Conservation (phyloP, 2,797 vertebrate species). For the Heteromormyrus szaboi region DNA sequence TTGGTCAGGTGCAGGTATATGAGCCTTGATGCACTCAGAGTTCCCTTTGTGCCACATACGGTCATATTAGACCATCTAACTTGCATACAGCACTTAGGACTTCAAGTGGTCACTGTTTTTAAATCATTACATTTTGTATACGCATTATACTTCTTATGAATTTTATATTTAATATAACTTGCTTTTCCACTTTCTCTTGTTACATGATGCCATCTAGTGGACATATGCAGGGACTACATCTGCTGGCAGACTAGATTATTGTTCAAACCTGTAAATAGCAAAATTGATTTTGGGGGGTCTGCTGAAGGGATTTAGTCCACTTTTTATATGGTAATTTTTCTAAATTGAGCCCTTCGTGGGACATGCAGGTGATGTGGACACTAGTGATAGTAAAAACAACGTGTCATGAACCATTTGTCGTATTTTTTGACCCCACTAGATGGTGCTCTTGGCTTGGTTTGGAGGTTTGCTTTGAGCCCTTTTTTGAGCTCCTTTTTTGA, state of each 20-base stretch:
- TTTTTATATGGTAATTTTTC: not conserved
- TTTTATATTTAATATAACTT: conserved; percentile 26
- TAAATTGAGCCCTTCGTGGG: not conserved
- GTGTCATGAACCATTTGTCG: not conserved
- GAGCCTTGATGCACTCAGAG: not conserved
- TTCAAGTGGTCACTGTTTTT: conserved; percentile 26
- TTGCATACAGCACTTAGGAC: conserved; percentile 29
- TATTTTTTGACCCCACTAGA: not conserved
- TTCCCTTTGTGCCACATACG: conserved; percentile 10
- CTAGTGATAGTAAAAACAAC: not conserved
- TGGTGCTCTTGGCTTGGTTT: not conserved
- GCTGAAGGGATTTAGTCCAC: not conserved
- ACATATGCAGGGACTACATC: conserved; percentile 28
- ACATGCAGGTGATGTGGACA: not conserved
- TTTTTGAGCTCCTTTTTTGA: not conserved
- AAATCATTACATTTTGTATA: conserved; percentile 3
- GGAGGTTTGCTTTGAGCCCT: not conserved
- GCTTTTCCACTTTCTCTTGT: conserved; percentile 33
- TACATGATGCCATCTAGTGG: conserved; percentile 58
- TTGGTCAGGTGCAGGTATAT: not conserved
- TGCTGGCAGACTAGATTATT: not conserved
- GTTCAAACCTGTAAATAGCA: not conserved
- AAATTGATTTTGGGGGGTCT: not conserved
- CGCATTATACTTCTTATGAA: conserved; percentile 40
- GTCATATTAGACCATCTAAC: not conserved